Conservation (phyloP, 2,113 vertebrate species). For the Melierax canorus region DNA sequence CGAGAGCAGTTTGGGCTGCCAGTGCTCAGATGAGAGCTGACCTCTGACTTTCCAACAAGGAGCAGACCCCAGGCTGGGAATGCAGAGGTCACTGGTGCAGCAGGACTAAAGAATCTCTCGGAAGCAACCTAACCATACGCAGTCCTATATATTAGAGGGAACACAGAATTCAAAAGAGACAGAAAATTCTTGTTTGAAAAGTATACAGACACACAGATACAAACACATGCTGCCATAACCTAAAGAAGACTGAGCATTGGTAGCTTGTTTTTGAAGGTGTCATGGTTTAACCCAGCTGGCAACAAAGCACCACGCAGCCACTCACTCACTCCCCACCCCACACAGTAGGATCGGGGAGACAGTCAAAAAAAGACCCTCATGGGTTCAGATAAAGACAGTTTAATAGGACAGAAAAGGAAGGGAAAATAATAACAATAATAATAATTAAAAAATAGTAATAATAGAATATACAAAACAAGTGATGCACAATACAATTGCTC, state of each 20-base stretch:
- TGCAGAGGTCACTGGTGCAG: not conserved
- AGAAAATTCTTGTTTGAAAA: not conserved
- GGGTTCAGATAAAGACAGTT: too few species aligned
- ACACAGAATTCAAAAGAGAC: not conserved
- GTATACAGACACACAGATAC: not conserved
- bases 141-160: not conserved
- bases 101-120: not conserved
- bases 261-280: not conserved
- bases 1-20: not conserved
- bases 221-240: not conserved
- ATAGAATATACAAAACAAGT: too few species aligned
- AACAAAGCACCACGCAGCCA: too few species aligned
- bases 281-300: too few species aligned
- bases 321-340: too few species aligned
- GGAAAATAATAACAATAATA: too few species aligned
- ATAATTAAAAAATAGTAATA: too few species aligned
- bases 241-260: not conserved
- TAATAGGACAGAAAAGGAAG: too few species aligned
- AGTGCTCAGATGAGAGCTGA: not conserved
- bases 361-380: too few species aligned
- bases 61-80: not conserved
- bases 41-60: not conserved
- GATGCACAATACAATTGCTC: too few species aligned
- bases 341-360: too few species aligned
- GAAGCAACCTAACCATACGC: not conserved